phyloP scores from a whole-genome alignment of 2,797 vertebrate genomes.

The Hyperoplus immaculatus region DNA sequence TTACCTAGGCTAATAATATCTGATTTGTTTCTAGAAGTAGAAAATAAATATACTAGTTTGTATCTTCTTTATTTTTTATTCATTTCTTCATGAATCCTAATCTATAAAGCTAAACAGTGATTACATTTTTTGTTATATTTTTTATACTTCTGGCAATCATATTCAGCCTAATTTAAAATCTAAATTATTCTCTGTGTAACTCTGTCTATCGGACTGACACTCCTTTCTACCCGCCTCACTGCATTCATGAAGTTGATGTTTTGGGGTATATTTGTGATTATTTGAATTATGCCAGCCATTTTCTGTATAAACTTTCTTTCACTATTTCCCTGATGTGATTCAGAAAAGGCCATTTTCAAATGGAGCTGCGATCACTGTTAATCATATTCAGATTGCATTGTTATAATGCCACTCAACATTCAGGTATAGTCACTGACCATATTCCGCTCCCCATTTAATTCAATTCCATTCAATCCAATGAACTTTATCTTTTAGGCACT shows the following conservation, averaged over 20 bases:
- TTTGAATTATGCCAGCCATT: slow-evolving; percentile 46
- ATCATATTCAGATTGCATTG: slow-evolving; percentile 72
- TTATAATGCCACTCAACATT: slow-evolving; percentile 65
- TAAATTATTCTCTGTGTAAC: slow-evolving; percentile 13
- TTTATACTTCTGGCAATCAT: slow-evolving; percentile 8
- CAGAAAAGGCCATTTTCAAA: slow-evolving; percentile 58
- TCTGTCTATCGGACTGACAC: background rate
- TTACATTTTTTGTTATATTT: slow-evolving; percentile 20
- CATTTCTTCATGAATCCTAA: slow-evolving; percentile 4
- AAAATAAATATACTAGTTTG: slow-evolving; percentile 12
- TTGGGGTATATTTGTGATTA: slow-evolving; percentile 29
- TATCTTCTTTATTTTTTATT: background rate
- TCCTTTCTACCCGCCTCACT: slow-evolving; percentile 26
- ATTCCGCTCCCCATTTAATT: slow-evolving; percentile 23
- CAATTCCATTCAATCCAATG: too few species aligned
- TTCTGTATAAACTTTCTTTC: slow-evolving; percentile 20
- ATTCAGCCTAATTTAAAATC: slow-evolving; percentile 11
- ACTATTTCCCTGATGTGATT: slow-evolving; percentile 31
- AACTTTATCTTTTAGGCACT: too few species aligned
- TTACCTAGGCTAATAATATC: slow-evolving; percentile 13
- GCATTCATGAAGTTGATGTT: slow-evolving; percentile 35
- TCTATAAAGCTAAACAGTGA: slow-evolving; percentile 15
- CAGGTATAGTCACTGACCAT: slow-evolving; percentile 53
- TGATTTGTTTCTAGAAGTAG: slow-evolving; percentile 46
- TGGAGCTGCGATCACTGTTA: slow-evolving; percentile 63